phyloP scores from a whole-genome alignment of 2,888 invertebrate species.

The Lasioglossum pauxillum region DNA sequence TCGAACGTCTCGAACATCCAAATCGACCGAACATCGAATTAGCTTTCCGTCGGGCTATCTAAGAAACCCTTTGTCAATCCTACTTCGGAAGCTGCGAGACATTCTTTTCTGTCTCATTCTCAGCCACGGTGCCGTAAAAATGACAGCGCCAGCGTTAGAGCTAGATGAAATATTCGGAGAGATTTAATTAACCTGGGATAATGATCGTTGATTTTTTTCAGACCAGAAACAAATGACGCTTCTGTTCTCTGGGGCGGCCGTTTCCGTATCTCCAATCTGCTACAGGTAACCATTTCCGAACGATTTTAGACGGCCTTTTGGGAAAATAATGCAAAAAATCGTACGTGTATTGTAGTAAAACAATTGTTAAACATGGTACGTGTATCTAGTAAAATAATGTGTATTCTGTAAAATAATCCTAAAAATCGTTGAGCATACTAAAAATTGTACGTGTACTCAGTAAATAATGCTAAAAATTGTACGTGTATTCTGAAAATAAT shows the following conservation, averaged over 20 bases:
- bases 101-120: background rate
- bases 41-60: background rate
- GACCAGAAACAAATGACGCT: background rate
- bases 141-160: background rate
- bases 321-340: too few relatives aligned
- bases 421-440: too few relatives aligned
- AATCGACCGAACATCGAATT: conserved; percentile 13
- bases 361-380: too few relatives aligned
- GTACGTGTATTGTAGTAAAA: too few relatives aligned
- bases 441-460: too few relatives aligned
- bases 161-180: background rate
- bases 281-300: background rate
- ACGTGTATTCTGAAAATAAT: too few relatives aligned
- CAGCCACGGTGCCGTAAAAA: background rate
- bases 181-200: background rate
- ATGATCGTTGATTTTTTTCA: background rate
- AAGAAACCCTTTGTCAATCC: background rate
- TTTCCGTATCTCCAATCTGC: background rate
- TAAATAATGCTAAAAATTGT: too few relatives aligned
- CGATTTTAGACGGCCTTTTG: background rate
- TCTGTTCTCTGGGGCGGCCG: background rate
- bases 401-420: too few relatives aligned
- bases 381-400: too few relatives aligned
- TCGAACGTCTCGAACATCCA: conserved; percentile 1
- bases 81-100: background rate